Base-by-base conservation (phyloP, 2,888 invertebrate genomes). In the Heliconius hortense region DNA sequence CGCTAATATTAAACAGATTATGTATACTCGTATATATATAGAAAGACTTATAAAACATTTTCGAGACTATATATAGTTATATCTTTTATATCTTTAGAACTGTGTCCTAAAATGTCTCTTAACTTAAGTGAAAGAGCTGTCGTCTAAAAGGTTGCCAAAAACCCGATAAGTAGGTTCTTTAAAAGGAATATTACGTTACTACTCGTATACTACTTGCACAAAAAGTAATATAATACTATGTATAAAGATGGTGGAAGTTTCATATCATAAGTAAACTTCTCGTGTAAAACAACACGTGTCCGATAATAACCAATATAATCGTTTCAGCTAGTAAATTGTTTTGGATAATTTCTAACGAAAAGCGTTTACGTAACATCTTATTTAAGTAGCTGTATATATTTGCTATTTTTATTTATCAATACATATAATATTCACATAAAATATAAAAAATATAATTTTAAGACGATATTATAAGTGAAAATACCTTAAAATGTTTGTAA, bases 121-220 rank as follows among this genome's bases (percentile, higher is more conserved):
- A 77, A 64, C 67, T 72, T 59, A 72, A 78, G 77, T 75, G 75
- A 76, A 76, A 74, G 77, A 79, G 78, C 71, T 74, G 72, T 72
- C 53, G 60, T 48, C 63, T 69, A 48, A 75, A 74, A 69, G 71
- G 59, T 60, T 39, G 72, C 69, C 74, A 74, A 77, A 78, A 78
- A 75, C 73, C 68, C 48, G 78, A 77, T 78, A 75, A 77, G 76
- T 60, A 72, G 74, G 43, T 72, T 74, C 69, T 72, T 66, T 60
- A 76, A 69, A 69, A 53, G 43, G 56, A 43, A 43, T 60, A 72
- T 72, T 64, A n/a, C 56, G 39, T 56, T 56, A 68, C 15, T 18
- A n/a, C n/a, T n/a, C n/a, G n/a, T n/a, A 11, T 66, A 66, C 39
- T 60, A 72, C 26, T 60, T 60, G 60, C n/a, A 26, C 24, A 5